Percentiles rank a stretch among this genome's conserved stretches.
These are phyloP conservation scores for Scomberomorus guttatus DNA, from an alignment of 2,797 vertebrate genomes.

Conservation along the genomic window DNA sequence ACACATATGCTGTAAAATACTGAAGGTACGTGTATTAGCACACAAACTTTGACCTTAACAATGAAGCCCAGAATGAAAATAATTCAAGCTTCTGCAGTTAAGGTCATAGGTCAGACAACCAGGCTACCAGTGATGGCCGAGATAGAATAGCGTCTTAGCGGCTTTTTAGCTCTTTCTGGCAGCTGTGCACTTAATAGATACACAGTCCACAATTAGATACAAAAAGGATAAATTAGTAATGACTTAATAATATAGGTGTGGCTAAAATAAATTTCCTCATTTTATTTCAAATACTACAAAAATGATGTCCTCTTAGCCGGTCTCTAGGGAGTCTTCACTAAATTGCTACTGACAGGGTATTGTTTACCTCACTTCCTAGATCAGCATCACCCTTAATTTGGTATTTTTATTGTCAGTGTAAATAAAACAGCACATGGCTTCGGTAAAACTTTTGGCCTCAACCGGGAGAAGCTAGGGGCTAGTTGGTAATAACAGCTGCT, in stretches of 20 bases:
- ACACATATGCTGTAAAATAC: slow-evolving; percentile 4
- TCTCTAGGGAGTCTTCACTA: too few relatives aligned
- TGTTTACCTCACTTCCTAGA: too few relatives aligned
- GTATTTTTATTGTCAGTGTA: too few relatives aligned
- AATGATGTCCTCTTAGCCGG: too few relatives aligned
- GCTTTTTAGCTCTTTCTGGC: neutral
- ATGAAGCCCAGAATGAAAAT: neutral
- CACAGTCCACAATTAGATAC: neutral
- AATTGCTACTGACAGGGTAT: too few relatives aligned
- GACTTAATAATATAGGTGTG: too few relatives aligned
- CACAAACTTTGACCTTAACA: neutral
- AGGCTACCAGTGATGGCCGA: neutral
- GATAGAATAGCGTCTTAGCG: neutral
- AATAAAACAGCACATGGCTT: too few relatives aligned
- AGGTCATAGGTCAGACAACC: neutral
- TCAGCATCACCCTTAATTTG: too few relatives aligned
- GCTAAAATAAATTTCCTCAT: neutral
- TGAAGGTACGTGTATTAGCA: neutral
- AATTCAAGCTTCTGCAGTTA: neutral
- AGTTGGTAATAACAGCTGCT: neutral
- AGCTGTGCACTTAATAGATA: neutral
- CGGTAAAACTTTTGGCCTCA: neutral
- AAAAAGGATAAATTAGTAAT: too few relatives aligned
- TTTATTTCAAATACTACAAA: neutral
- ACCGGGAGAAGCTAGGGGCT: neutral